Evolutionary conservation across 1,140 invertebrate genomes (phyloP).

Genomic region (Ceratosolen solmsi): DNA sequence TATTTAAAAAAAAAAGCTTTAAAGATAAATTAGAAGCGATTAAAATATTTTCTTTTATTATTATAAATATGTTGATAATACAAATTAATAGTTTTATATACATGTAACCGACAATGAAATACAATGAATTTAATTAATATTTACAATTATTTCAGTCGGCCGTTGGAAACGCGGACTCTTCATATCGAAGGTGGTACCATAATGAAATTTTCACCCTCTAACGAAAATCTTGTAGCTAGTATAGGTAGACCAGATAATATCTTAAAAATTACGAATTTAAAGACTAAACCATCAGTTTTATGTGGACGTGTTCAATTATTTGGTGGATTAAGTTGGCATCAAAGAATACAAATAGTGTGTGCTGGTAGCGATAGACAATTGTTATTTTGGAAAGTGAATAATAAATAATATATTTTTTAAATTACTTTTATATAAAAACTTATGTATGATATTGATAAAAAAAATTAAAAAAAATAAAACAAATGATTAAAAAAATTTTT

Average conservation of each 20-base stretch:
- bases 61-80: too few relatives aligned
- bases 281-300: slow-evolving; percentile 73
- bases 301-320: slow-evolving; percentile 73
- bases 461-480: slow-evolving; percentile 33
- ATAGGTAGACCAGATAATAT: slow-evolving; percentile 77
- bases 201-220: slow-evolving; percentile 74
- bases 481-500: too few relatives aligned
- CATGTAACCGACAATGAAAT: not conserved
- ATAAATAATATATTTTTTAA: slow-evolving; percentile 68
- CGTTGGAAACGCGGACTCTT: slow-evolving; percentile 74
- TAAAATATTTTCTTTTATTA: too few relatives aligned
- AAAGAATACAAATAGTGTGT: slow-evolving; percentile 77
- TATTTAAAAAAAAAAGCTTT: slow-evolving; percentile 50
- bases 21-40: not conserved
- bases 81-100: too few relatives aligned
- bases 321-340: slow-evolving; percentile 78
- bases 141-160: slow-evolving; percentile 70
- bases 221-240: slow-evolving; percentile 76
- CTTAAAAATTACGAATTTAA: slow-evolving; percentile 77
- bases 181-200: slow-evolving; percentile 76
- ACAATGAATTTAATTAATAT: slow-evolving; percentile 21
- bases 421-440: slow-evolving; percentile 23
- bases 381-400: slow-evolving; percentile 78
- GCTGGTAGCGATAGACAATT: slow-evolving; percentile 77
- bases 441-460: slow-evolving; percentile 49